Conservation (phyloP, 2,113 vertebrate species). For the Tachuris rubrigastra region DNA sequence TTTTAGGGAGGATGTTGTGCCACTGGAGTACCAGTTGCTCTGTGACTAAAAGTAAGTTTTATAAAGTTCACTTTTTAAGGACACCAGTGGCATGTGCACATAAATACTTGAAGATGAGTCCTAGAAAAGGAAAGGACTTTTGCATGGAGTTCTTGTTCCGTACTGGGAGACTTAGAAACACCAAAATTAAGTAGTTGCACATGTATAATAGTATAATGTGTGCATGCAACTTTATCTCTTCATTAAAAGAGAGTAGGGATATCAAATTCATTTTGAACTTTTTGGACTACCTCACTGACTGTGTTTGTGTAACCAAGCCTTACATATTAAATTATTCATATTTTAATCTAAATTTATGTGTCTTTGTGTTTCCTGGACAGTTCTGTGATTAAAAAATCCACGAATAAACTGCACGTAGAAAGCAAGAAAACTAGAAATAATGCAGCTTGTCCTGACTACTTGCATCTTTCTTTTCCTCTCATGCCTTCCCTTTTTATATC, state of each 20-base stretch:
- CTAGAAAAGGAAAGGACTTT: neutral
- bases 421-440: neutral
- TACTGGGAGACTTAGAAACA: neutral
- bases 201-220: neutral
- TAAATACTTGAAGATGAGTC: neutral
- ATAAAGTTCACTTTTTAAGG: neutral
- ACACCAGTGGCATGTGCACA: accelerated
- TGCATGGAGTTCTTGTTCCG: neutral
- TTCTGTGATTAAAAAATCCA: slow-evolving; percentile 18
- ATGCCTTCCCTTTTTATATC: neutral
- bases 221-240: neutral
- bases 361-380: slow-evolving; percentile 1
- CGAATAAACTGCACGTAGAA: neutral
- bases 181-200: neutral
- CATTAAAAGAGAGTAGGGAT: neutral
- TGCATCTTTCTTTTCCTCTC: neutral
- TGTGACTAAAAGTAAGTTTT: neutral
- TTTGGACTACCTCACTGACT: neutral
- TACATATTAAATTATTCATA: slow-evolving; percentile 26
- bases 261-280: neutral
- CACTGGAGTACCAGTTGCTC: neutral
- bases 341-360: slow-evolving; percentile 44
- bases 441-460: neutral
- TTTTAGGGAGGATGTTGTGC: neutral
- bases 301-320: slow-evolving; percentile 5